Evolutionary conservation across 2,797 vertebrate species (phyloP).

Genomic region (Betta splendens): DNA sequence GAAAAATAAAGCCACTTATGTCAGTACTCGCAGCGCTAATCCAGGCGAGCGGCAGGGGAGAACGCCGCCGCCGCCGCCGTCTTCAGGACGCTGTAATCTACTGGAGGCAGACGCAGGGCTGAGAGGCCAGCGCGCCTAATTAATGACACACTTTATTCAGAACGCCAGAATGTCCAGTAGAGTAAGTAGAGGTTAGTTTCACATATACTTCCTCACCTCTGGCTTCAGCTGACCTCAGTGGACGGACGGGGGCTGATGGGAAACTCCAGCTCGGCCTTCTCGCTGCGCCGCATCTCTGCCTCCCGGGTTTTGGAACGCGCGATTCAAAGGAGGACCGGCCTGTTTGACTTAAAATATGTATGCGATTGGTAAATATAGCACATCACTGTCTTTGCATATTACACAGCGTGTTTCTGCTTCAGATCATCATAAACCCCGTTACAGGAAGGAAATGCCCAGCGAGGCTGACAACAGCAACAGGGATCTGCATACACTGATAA

Average conservation of each 20-base stretch:
- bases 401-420: slow-evolving; percentile 13
- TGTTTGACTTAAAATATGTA: slow-evolving; percentile 36
- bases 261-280: slow-evolving; percentile 54
- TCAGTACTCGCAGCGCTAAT: slow-evolving; percentile 63
- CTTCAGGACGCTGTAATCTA: slow-evolving; percentile 59
- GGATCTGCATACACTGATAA: slow-evolving; percentile 60
- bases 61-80: slow-evolving; percentile 36
- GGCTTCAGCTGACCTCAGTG: too few relatives aligned
- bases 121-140: slow-evolving; percentile 41
- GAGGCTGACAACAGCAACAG: slow-evolving; percentile 16
- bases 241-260: too few relatives aligned
- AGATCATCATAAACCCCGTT: slow-evolving; percentile 39
- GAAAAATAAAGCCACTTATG: slow-evolving; percentile 74
- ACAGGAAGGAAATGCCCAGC: slow-evolving; percentile 34
- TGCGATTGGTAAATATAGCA: slow-evolving; percentile 21
- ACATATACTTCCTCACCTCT: too few relatives aligned
- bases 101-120: slow-evolving; percentile 26
- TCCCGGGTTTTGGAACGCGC: slow-evolving; percentile 40
- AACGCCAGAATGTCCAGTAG: slow-evolving; percentile 14
- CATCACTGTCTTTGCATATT: slow-evolving; percentile 13
- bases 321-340: slow-evolving; percentile 43
- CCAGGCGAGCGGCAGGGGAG: slow-evolving; percentile 36
- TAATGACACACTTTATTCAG: slow-evolving; percentile 26
- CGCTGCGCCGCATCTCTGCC: slow-evolving; percentile 49
- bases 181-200: too few relatives aligned